Conservation (phyloP, 2,888 invertebrate species). For the Leptopilina syphax region DNA sequence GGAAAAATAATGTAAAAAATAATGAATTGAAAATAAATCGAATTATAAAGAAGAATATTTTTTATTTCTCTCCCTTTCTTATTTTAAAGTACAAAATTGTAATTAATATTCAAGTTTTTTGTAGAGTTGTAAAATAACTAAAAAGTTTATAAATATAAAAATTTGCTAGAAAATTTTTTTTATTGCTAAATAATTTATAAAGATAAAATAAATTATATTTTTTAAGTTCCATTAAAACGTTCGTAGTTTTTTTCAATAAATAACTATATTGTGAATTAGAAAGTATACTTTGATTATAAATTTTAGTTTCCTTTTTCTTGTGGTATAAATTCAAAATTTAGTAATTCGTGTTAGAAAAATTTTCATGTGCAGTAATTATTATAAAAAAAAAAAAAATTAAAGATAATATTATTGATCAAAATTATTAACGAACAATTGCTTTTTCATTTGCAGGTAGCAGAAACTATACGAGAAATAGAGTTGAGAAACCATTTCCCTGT, state of each 20-base stretch:
- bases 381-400: too few relatives aligned
- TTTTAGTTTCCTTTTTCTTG: too few relatives aligned
- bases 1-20: not conserved
- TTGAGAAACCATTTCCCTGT: conserved; percentile 53
- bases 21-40: conserved; percentile 5
- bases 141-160: too few relatives aligned
- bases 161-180: too few relatives aligned
- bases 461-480: conserved; percentile 13
- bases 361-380: not conserved
- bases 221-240: too few relatives aligned
- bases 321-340: not conserved
- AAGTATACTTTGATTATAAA: too few relatives aligned
- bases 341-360: not conserved
- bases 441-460: conserved; percentile 31
- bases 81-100: not conserved
- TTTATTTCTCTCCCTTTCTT: not conserved
- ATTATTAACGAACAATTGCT: conserved; percentile 1
- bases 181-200: too few relatives aligned
- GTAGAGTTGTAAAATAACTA: too few relatives aligned
- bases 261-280: too few relatives aligned
- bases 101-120: too few relatives aligned
- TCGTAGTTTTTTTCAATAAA: too few relatives aligned
- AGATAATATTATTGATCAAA: not conserved
- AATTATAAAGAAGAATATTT: not conserved
- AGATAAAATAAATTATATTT: too few relatives aligned